Conservation (phyloP, 2,797 vertebrate species). For the Erethizon dorsatum region DNA sequence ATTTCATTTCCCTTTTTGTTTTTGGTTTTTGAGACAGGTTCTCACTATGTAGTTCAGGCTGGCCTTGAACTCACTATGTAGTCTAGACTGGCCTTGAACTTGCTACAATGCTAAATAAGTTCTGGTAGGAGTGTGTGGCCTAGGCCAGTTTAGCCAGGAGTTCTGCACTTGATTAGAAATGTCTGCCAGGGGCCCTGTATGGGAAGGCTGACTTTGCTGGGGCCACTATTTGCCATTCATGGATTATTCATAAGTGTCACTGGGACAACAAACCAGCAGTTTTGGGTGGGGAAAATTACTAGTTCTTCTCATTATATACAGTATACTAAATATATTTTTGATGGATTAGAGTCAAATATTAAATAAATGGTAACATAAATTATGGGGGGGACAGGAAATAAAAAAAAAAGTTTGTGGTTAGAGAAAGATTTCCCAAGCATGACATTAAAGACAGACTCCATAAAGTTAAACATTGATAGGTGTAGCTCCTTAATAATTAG, state of each 20-base stretch:
- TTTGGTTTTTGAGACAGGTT: not conserved
- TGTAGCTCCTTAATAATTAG: conserved; percentile 67
- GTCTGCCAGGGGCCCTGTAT: conserved; percentile 59
- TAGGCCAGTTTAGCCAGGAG: conserved; percentile 8
- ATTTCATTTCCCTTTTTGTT: not conserved
- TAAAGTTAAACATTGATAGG: conserved; percentile 67
- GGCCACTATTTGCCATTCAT: conserved; percentile 69
- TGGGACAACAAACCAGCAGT: conserved; percentile 26
- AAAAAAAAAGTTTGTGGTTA: not conserved
- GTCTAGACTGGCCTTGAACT: not conserved
- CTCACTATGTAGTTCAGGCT: not conserved
- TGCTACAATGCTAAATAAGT: not conserved
- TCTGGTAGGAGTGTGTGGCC: not conserved
- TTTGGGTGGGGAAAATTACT: not conserved
- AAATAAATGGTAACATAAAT: conserved; percentile 51
- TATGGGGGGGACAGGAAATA: not conserved
- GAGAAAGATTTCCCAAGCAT: conserved; percentile 56
- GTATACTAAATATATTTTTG: conserved; percentile 48
- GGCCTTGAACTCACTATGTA: not conserved
- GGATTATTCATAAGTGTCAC: conserved; percentile 71
- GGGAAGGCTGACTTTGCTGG: not conserved
- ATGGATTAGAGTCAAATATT: conserved; percentile 57
- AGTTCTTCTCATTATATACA: not conserved
- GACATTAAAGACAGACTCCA: conserved; percentile 57
- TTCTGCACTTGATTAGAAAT: conserved; percentile 76